These are phyloP conservation scores for Erebia ligea DNA, from an alignment of 2,888 invertebrate species.

Conservation along the genomic window DNA sequence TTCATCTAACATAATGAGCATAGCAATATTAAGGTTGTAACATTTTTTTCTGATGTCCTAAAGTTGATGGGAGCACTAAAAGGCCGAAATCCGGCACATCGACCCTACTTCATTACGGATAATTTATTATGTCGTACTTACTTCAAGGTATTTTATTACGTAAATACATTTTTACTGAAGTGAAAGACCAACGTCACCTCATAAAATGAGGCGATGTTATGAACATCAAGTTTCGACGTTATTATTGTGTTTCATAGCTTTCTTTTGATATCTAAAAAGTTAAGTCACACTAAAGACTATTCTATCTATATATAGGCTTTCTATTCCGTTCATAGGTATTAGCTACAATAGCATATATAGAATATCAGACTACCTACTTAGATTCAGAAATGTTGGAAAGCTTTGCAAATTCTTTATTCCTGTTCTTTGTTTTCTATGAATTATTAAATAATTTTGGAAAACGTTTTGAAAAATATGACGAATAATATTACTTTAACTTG, in stretches of 20 bases:
- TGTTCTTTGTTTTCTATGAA: not conserved
- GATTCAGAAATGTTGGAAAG: not conserved
- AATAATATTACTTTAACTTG: not conserved
- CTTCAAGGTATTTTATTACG: slow-evolving; percentile 17
- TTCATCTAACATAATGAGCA: too few relatives aligned
- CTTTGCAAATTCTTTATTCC: not conserved
- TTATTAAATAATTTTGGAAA: too few relatives aligned
- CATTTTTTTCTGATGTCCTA: too few relatives aligned
- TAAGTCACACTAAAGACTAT: not conserved
- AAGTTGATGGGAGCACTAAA: too few relatives aligned
- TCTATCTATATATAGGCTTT: slow-evolving; percentile 11
- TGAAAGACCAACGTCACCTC: slow-evolving; percentile 26
- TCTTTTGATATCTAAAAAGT: slow-evolving; percentile 24
- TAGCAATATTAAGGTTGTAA: too few relatives aligned
- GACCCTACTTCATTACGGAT: slow-evolving; percentile 30
- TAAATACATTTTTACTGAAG: slow-evolving; percentile 21
- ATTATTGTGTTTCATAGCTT: slow-evolving; percentile 22
- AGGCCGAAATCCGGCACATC: too few relatives aligned
- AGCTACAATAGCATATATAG: too few relatives aligned
- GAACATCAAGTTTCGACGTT: slow-evolving; percentile 8
- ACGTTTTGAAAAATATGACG: too few relatives aligned
- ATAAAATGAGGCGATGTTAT: slow-evolving; percentile 13
- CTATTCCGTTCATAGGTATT: not conserved
- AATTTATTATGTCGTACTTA: slow-evolving; percentile 27
- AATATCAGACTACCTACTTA: not conserved